These are phyloP conservation scores for Sparidentex hasta DNA, from an alignment of 2,797 vertebrate species.

Conservation along the genomic window DNA sequence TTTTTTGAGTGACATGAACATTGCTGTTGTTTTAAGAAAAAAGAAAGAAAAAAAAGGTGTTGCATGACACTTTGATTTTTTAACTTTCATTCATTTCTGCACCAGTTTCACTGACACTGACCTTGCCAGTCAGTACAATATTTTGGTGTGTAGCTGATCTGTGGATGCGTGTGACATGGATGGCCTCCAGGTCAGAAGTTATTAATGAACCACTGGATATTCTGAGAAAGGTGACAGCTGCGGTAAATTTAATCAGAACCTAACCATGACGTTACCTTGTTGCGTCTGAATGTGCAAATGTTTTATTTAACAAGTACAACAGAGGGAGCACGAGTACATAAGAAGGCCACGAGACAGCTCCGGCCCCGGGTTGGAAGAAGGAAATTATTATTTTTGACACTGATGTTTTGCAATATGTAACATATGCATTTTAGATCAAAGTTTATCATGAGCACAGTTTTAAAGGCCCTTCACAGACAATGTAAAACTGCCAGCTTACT, in stretches of 20 bases:
- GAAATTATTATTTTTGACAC: neutral
- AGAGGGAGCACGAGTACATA: neutral
- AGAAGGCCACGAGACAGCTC: neutral
- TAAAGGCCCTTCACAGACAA: neutral
- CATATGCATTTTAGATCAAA: constrained; percentile 5
- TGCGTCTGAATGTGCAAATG: constrained; percentile 32
- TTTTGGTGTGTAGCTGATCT: constrained; percentile 28
- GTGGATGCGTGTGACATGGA: constrained; percentile 45
- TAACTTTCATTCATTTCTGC: constrained; percentile 13
- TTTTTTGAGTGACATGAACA: neutral
- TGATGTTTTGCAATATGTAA: neutral
- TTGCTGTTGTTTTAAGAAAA: constrained; percentile 5
- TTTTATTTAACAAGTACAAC: constrained; percentile 22
- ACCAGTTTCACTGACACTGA: constrained; percentile 23
- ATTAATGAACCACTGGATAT: constrained; percentile 80
- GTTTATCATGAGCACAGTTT: neutral
- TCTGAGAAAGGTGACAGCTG: constrained; percentile 75
- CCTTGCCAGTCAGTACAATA: neutral
- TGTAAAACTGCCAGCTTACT: neutral
- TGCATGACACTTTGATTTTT: neutral
- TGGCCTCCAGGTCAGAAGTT: constrained; percentile 67
- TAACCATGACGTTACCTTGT: constrained; percentile 46
- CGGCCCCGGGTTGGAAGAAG: neutral
- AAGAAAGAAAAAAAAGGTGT: neutral
- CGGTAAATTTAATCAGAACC: constrained; percentile 66